phyloP scores from a whole-genome alignment of 2,797 vertebrate species.

The Catharus ustulatus region DNA sequence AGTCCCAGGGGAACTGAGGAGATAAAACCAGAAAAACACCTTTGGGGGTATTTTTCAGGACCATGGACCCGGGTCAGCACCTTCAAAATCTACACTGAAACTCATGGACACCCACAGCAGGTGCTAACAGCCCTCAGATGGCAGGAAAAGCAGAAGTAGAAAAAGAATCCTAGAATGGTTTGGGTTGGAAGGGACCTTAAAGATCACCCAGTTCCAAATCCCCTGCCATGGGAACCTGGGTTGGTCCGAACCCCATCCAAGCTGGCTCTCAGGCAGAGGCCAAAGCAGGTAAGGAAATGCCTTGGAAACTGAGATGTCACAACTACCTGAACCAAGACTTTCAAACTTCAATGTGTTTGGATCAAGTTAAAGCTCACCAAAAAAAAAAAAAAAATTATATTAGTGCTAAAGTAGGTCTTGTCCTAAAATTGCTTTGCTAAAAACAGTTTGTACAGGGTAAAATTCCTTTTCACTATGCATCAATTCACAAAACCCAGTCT shows the following conservation, averaged over 20 bases:
- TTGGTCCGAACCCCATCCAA: not conserved
- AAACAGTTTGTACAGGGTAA: not conserved
- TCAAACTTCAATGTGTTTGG: not conserved
- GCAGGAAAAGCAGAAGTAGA: not conserved
- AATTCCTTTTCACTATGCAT: not conserved
- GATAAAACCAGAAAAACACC: not conserved
- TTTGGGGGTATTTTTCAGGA: not conserved
- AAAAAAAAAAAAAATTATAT: not conserved
- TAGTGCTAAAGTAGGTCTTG: not conserved
- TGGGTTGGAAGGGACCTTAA: not conserved
- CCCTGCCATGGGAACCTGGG: not conserved
- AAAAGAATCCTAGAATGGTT: not conserved
- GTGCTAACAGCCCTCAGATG: not conserved
- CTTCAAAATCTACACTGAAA: not conserved
- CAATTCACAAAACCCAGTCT: not conserved
- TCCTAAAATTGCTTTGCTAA: not conserved
- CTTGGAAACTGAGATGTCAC: not conserved
- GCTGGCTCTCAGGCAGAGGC: not conserved
- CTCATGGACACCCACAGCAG: not conserved
- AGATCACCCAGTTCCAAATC: not conserved
- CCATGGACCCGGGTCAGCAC: fast-evolving
- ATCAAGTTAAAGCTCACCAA: not conserved
- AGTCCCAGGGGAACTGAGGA: not conserved
- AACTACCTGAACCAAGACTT: not conserved
- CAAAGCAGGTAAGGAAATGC: not conserved